Evolutionary conservation across 2,888 invertebrate species (phyloP).

Genomic region (Epinotia demarniana): DNA sequence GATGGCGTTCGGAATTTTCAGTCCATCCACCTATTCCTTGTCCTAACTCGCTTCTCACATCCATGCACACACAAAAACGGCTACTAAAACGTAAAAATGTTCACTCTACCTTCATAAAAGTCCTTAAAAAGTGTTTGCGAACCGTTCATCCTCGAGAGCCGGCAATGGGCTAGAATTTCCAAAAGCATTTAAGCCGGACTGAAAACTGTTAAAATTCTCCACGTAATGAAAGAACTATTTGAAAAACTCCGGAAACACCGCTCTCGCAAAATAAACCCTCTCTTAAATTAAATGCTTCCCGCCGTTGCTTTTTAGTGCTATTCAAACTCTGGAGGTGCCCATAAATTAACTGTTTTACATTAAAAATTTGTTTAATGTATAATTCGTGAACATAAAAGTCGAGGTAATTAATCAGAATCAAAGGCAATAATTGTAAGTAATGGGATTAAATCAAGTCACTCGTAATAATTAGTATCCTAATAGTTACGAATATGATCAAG

Average conservation of each 20-base stretch:
- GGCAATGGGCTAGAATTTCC: slow-evolving; percentile 36
- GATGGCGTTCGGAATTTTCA: too few species aligned
- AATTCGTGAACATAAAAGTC: slow-evolving; percentile 5
- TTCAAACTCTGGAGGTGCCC: slow-evolving; percentile 17
- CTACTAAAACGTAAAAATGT: slow-evolving; percentile 2
- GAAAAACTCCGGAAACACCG: slow-evolving; percentile 36
- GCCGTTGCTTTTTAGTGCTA: slow-evolving; percentile 20
- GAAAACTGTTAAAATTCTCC: slow-evolving; percentile 39
- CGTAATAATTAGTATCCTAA: too few species aligned
- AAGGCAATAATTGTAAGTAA: neutral
- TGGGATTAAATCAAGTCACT: too few species aligned
- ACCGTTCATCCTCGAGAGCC: slow-evolving; percentile 23
- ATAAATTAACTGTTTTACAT: slow-evolving; percentile 22
- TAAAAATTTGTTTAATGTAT: neutral
- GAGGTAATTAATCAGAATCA: neutral
- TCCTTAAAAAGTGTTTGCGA: slow-evolving; percentile 27
- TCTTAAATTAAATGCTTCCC: slow-evolving; percentile 22
- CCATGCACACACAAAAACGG: too few species aligned
- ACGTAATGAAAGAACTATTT: slow-evolving; percentile 44
- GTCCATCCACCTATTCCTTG: too few species aligned
- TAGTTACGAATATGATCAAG: too few species aligned
- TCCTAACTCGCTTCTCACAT: too few species aligned
- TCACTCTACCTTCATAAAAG: neutral
- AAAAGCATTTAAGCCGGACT: slow-evolving; percentile 23
- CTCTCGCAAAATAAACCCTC: slow-evolving; percentile 34